Evolutionary conservation across 2,888 invertebrate species (phyloP), one percentile per base, ranked within the genome.

Genomic region (Idaea dimidiata): DNA sequence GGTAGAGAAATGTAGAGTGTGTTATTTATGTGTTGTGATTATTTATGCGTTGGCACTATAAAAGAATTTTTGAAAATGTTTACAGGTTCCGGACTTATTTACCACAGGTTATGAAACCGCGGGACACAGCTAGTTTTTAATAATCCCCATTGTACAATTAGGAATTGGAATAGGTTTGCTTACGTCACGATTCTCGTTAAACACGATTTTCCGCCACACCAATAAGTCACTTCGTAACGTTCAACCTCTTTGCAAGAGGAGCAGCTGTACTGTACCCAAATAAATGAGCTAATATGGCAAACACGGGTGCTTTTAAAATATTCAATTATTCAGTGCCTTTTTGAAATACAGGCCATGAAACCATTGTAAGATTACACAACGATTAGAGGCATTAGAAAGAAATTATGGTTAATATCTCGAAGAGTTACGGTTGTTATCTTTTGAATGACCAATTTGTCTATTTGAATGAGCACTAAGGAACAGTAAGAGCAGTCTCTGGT

Each of bases 81-180:
- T n/a, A n/a, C n/a, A n/a, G n/a, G n/a, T n/a, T n/a, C n/a, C n/a
- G n/a, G n/a, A n/a, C n/a, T n/a, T n/a, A n/a, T n/a, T n/a, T n/a
- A n/a, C n/a, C n/a, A n/a, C n/a, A n/a, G n/a, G n/a, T n/a, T n/a
- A n/a, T n/a, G n/a, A n/a, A n/a, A n/a, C n/a, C n/a, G n/a, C n/a
- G n/a, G n/a, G n/a, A n/a, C n/a, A n/a, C n/a, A n/a, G n/a, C n/a
- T n/a, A n/a, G n/a, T n/a, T n/a, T n/a, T n/a, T n/a, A n/a, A n/a
- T n/a, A n/a, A n/a, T n/a, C n/a, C n/a, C n/a, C n/a, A n/a, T n/a
- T n/a, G 80, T 83, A 10, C 14, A 83, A 85, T 86, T 84, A 83
- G 78, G 82, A 80, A 78, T 78, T 77, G 72, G 77, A 83, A 82
- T 82, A 80, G 78, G 74, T 76, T 81, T 71, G 75, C 78, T 78